Evolutionary conservation across 1,140 invertebrate species (phyloP).

Genomic region (Mizuhopecten yessoensis): DNA sequence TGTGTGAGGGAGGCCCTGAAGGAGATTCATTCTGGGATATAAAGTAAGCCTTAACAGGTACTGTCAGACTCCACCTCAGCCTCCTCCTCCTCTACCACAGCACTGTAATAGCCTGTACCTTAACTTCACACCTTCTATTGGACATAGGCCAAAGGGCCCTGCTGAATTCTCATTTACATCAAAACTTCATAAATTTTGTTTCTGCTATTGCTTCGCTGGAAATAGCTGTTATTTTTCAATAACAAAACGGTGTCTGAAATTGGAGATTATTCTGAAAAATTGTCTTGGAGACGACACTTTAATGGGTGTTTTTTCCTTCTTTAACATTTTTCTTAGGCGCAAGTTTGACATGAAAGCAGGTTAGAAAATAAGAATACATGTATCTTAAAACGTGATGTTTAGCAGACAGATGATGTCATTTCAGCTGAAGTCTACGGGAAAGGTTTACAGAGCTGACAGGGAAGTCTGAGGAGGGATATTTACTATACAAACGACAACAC

Average conservation of each 20-base stretch:
- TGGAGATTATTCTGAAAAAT: conserved; percentile 39
- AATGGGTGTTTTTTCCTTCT: not conserved
- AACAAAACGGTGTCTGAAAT: conserved; percentile 28
- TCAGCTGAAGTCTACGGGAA: not conserved
- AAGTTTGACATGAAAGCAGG: conserved; percentile 5
- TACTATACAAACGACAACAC: not conserved
- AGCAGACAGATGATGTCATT: conserved; percentile 20
- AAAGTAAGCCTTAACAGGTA: not conserved
- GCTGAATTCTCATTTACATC: conserved; percentile 28
- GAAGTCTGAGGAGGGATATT: not conserved
- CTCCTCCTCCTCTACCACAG: not conserved
- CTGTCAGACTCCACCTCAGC: not conserved
- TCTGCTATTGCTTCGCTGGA: not conserved
- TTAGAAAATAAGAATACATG: not conserved
- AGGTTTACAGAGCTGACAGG: not conserved
- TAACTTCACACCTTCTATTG: conserved; percentile 7
- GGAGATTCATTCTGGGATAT: not conserved
- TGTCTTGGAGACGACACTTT: not conserved
- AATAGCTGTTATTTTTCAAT: conserved; percentile 40
- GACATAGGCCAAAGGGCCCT: conserved; percentile 30
- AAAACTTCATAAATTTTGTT: conserved; percentile 32
- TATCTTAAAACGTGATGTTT: not conserved
- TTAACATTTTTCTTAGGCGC: conserved; percentile 14
- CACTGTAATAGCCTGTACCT: not conserved
- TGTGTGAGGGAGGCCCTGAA: not conserved